Conservation (phyloP, 2,113 vertebrate genomes). For the Istiophorus platypterus region DNA sequence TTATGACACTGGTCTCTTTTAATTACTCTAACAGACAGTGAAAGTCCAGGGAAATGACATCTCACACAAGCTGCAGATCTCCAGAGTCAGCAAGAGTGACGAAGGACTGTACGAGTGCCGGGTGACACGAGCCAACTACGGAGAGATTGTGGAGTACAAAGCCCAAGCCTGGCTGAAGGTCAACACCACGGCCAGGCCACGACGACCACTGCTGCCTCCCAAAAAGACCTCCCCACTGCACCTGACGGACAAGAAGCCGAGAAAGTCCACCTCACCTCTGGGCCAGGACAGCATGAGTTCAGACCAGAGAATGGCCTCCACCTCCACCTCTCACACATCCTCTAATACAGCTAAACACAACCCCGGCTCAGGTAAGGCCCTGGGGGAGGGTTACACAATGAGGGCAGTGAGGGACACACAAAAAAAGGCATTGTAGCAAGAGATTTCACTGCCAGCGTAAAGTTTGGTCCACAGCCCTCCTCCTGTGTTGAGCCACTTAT, state of each 20-base stretch:
- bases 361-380: conserved; percentile 91
- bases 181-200: conserved; percentile 87
- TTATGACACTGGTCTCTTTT: conserved; percentile 49
- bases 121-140: conserved; percentile 94
- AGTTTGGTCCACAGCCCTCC: conserved; percentile 2
- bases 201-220: conserved; percentile 83
- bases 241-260: conserved; percentile 92
- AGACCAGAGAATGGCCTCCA: conserved; percentile 87
- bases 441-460: conserved; percentile 2
- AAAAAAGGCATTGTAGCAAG: neutral
- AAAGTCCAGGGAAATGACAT: conserved; percentile 99
- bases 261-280: conserved; percentile 85
- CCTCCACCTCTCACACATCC: conserved; percentile 89
- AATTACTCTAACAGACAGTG: conserved; percentile 88
- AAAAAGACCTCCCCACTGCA: conserved; percentile 95
- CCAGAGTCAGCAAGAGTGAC: conserved; percentile 93
- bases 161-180: conserved; percentile 94
- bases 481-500: neutral
- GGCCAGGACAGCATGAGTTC: conserved; percentile 88
- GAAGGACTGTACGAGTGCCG: conserved; percentile 95
- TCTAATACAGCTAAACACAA: conserved; percentile 93
- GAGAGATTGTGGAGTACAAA: conserved; percentile 94
- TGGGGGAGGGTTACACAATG: neutral
- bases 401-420: neutral
- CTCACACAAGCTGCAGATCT: conserved; percentile 97